These are phyloP conservation scores for Alsophila aescularia DNA, from an alignment of 2,888 invertebrate species.

Conservation along the genomic window DNA sequence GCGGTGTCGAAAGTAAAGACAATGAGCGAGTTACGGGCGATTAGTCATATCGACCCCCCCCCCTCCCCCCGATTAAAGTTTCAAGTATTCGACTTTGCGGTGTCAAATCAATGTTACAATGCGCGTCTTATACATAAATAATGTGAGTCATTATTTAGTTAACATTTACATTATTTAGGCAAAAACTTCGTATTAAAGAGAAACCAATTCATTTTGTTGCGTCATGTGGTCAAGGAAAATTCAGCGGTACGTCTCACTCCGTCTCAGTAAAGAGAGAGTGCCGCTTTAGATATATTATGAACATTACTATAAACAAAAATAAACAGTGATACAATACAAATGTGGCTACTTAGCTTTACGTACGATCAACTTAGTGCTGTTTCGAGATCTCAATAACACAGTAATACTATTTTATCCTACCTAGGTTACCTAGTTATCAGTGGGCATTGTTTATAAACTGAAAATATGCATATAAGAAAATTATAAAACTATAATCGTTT, in stretches of 20 bases:
- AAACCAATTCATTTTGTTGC: neutral
- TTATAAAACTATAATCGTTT: too few relatives aligned
- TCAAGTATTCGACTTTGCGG: constrained; percentile 45
- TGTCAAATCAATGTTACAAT: constrained; percentile 39
- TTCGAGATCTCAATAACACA: neutral
- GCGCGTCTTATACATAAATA: constrained; percentile 16
- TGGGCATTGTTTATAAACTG: too few relatives aligned
- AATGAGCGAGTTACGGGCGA: constrained; percentile 43
- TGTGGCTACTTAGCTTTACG: neutral
- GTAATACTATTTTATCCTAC: too few relatives aligned
- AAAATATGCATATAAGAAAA: too few relatives aligned
- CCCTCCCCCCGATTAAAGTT: constrained; percentile 40
- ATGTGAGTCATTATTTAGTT: constrained; percentile 8
- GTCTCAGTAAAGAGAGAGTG: neutral
- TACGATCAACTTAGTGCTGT: neutral
- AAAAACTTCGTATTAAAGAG: neutral
- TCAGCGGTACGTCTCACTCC: too few relatives aligned
- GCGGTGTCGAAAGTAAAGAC: constrained; percentile 43
- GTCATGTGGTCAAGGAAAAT: neutral
- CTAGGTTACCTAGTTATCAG: too few relatives aligned
- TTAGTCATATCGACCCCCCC: constrained; percentile 50
- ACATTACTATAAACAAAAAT: neutral
- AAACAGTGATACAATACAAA: neutral
- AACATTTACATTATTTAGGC: constrained; percentile 5
- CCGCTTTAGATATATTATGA: neutral